Conservation (phyloP, 2,797 vertebrate genomes). For the Periophthalmus magnuspinnatus region DNA sequence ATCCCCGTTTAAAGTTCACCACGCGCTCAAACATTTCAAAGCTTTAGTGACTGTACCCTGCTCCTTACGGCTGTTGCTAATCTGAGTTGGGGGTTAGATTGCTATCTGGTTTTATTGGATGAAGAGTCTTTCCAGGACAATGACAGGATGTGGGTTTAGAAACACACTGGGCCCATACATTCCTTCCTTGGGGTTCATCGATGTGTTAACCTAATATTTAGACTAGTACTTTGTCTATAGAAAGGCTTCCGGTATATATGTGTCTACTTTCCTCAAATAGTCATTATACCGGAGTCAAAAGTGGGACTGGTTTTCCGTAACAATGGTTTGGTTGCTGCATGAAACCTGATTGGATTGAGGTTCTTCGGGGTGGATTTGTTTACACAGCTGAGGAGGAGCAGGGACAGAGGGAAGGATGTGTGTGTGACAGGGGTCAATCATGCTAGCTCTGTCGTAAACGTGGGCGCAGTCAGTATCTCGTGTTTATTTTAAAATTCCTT, state of each 20-base stretch:
- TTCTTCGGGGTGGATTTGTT: background rate
- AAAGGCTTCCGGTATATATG: conserved; percentile 60
- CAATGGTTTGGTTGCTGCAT: background rate
- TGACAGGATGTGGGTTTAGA: conserved; percentile 69
- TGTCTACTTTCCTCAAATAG: conserved; percentile 44
- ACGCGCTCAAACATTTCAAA: too few species aligned
- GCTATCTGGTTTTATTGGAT: conserved; percentile 14
- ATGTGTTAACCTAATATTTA: conserved; percentile 69
- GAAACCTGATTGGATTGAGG: background rate
- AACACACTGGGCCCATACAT: conserved; percentile 65
- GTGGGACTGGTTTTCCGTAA: background rate
- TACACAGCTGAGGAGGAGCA: background rate
- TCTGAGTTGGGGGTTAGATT: background rate
- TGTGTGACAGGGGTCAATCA: background rate
- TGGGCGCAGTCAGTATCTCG: background rate
- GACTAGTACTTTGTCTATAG: conserved; percentile 57
- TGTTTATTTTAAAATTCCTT: background rate
- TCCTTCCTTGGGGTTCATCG: conserved; percentile 70
- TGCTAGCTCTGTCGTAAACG: background rate
- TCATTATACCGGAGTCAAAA: conserved; percentile 20
- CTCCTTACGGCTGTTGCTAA: background rate
- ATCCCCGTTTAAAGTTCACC: too few species aligned
- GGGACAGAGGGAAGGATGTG: background rate
- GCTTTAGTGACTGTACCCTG: too few species aligned
- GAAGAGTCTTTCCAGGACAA: conserved; percentile 46